phyloP scores from a whole-genome alignment of 2,797 vertebrate genomes.

The Macropus fuliginosus region DNA sequence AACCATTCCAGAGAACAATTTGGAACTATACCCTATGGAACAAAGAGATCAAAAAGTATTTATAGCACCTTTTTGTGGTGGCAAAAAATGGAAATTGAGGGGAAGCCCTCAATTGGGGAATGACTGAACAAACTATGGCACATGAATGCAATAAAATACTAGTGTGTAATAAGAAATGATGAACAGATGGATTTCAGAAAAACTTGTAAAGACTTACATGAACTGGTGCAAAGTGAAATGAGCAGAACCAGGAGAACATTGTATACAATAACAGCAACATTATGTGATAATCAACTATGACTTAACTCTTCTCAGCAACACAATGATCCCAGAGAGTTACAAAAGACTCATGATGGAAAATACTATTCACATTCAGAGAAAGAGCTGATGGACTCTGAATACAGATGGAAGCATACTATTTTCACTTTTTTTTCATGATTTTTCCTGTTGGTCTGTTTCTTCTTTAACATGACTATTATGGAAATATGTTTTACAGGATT shows the following conservation, averaged over 20 bases:
- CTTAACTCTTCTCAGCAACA: neutral
- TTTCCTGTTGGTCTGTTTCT: neutral
- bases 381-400: neutral
- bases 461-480: neutral
- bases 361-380: neutral
- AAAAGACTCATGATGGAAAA: neutral
- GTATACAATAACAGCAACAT: neutral
- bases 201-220: neutral
- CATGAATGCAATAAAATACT: neutral
- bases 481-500: neutral
- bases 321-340: neutral
- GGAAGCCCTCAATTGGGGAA: neutral
- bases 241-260: neutral
- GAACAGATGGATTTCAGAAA: neutral
- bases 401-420: neutral
- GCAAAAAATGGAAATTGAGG: neutral
- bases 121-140: neutral
- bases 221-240: neutral
- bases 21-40: neutral
- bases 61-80: neutral
- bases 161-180: neutral
- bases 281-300: neutral
- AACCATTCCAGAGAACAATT: neutral
- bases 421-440: neutral
- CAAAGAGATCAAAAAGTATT: neutral